phyloP scores from a whole-genome alignment of 1,140 invertebrate species.

The Stegodyphus dumicola region DNA sequence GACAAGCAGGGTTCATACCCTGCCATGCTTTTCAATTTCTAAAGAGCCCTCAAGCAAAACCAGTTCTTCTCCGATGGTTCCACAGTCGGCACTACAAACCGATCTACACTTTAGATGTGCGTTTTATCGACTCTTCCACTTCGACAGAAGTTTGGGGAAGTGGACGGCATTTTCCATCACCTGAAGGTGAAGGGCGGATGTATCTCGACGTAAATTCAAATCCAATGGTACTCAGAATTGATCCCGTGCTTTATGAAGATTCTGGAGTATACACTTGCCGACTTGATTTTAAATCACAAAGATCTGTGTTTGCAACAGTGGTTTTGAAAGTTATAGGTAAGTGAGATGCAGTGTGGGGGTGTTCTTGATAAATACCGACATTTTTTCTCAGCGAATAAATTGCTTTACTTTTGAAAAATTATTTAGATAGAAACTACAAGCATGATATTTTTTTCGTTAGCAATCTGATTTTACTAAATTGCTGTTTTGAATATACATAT shows the following conservation, averaged over 20 bases:
- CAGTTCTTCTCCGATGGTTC: constrained; percentile 26
- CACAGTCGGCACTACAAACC: constrained; percentile 18
- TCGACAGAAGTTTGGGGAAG: background rate
- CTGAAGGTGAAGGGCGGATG: constrained; percentile 28
- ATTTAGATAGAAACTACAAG: too few relatives aligned
- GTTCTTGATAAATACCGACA: too few relatives aligned
- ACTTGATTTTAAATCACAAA: constrained; percentile 83
- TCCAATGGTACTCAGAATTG: constrained; percentile 46
- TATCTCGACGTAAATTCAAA: constrained; percentile 21
- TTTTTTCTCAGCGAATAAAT: too few relatives aligned
- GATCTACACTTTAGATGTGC: constrained; percentile 36
- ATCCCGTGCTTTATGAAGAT: constrained; percentile 59
- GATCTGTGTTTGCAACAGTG: constrained; percentile 81
- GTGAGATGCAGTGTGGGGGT: background rate
- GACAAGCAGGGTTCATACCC: background rate
- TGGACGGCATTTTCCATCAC: constrained; percentile 29
- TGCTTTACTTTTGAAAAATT: too few relatives aligned
- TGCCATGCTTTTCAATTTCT: background rate
- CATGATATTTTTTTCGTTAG: too few relatives aligned
- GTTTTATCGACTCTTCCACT: background rate
- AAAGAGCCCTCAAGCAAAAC: background rate
- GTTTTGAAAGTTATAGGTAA: constrained; percentile 82
- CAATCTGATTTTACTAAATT: too few relatives aligned
- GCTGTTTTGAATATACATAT: too few relatives aligned
- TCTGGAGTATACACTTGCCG: constrained; percentile 62